Conservation (phyloP, 1,140 invertebrate species). For the Nebria ingens region DNA sequence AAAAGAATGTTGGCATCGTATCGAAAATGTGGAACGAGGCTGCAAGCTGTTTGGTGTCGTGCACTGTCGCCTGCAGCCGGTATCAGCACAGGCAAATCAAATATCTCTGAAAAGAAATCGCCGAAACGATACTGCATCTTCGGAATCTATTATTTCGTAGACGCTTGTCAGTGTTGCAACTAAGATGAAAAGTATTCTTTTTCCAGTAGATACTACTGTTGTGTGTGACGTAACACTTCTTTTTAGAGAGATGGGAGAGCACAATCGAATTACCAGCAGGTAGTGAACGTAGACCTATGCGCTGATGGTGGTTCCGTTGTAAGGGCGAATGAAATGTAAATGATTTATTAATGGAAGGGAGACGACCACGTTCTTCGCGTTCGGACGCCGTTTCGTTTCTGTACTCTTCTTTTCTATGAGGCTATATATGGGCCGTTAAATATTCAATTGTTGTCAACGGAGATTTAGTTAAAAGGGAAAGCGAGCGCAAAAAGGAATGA, state of each 20-base stretch:
- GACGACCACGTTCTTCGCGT: not conserved
- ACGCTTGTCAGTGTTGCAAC: too few relatives aligned
- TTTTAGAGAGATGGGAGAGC: too few relatives aligned
- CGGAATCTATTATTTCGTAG: not conserved
- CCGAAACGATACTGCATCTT: not conserved
- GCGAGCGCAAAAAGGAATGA: constrained; percentile 2
- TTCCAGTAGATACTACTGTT: too few relatives aligned
- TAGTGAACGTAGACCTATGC: too few relatives aligned
- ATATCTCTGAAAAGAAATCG: not conserved
- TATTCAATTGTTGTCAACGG: constrained; percentile 9
- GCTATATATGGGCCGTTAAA: constrained; percentile 9
- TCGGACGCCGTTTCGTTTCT: not conserved
- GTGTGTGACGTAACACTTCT: too few relatives aligned
- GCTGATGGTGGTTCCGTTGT: too few relatives aligned
- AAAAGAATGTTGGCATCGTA: too few relatives aligned
- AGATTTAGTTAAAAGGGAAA: constrained; percentile 9
- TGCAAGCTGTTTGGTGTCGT: too few relatives aligned
- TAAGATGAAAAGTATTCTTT: too few relatives aligned
- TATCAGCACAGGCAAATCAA: not conserved
- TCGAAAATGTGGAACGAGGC: too few relatives aligned
- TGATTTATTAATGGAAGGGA: not conserved
- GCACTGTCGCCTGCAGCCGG: not conserved
- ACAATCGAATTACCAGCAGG: too few relatives aligned
- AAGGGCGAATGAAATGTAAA: not conserved
- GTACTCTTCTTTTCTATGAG: constrained; percentile 7